Percentiles rank a stretch among this genome's conserved stretches.
Conservation (phyloP, 2,888 invertebrate genomes). For the Mesorhabditis spiculigera region DNA sequence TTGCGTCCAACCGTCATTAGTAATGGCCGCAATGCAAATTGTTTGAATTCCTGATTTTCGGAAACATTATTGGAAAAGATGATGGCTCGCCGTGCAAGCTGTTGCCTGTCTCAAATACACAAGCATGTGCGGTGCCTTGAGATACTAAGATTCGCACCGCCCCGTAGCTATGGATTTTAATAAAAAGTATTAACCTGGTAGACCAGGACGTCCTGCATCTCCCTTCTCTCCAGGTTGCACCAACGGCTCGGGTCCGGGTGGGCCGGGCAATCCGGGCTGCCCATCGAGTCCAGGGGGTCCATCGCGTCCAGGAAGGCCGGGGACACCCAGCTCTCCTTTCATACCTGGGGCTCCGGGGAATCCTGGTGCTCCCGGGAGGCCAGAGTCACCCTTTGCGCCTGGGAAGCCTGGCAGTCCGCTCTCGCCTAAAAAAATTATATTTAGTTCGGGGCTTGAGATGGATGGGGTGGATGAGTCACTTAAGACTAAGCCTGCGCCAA, state of each 20-base stretch:
- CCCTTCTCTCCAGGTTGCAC: constrained; percentile 34
- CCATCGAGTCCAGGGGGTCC: constrained; percentile 62
- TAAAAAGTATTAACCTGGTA: constrained; percentile 22
- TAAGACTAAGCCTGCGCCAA: no score
- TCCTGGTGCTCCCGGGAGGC: constrained; percentile 58
- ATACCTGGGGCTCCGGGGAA: constrained; percentile 35
- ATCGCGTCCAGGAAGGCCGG: constrained; percentile 49
- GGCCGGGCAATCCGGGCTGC: constrained; percentile 66
- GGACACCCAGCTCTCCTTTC: constrained; percentile 48
- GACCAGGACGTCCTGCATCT: constrained; percentile 59
- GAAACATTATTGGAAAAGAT: no score
- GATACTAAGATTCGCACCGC: no score
- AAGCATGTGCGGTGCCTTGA: no score
- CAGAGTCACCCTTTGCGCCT: constrained; percentile 45
- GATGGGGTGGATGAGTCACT: no score
- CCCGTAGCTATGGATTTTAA: no score
- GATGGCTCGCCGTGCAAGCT: no score
- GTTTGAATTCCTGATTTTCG: no score
- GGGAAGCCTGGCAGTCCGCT: constrained; percentile 62
- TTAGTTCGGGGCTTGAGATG: neutral
- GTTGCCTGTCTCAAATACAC: no score
- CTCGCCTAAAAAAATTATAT: constrained; percentile 36
- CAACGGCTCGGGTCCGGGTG: constrained; percentile 42
- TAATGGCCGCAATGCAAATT: no score
- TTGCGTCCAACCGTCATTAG: no score